Conservation (phyloP, 2,888 invertebrate species). For the Catocala nupta region DNA sequence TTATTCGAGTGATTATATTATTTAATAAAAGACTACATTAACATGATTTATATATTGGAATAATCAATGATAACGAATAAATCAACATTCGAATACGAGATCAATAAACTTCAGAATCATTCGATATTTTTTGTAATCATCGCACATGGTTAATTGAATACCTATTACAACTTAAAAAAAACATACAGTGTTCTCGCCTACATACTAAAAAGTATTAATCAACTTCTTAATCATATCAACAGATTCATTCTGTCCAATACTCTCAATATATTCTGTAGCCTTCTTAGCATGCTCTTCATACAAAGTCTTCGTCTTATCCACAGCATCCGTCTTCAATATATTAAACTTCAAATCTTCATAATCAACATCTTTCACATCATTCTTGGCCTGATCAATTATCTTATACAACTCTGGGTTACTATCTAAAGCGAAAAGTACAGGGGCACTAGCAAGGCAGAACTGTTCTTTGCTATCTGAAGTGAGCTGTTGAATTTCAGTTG, state of each 20-base stretch:
- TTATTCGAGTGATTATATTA: no score
- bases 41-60: no score
- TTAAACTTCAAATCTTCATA: constrained; percentile 88
- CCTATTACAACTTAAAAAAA: no score
- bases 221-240: constrained; percentile 82
- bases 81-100: no score
- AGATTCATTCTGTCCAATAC: constrained; percentile 77
- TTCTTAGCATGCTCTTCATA: constrained; percentile 79
- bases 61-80: no score
- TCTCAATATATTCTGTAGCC: constrained; percentile 74
- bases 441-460: constrained; percentile 93
- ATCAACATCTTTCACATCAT: constrained; percentile 90
- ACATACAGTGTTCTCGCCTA: no score
- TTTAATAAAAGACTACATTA: no score
- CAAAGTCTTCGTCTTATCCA: constrained; percentile 76
- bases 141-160: no score
- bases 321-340: constrained; percentile 79
- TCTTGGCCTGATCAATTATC: constrained; percentile 88
- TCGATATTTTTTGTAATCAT: no score
- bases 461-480: constrained; percentile 89
- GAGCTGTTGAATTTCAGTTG: constrained; percentile 73
- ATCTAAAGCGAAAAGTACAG: constrained; percentile 94
- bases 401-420: constrained; percentile 91
- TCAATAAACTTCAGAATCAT: no score
- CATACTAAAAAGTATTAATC: constrained; percentile 72